These are phyloP conservation scores for Aurelia sp. DNA, from an alignment of 30 jellyfish, hydroid and myxozoan species.

Conservation along the genomic window DNA sequence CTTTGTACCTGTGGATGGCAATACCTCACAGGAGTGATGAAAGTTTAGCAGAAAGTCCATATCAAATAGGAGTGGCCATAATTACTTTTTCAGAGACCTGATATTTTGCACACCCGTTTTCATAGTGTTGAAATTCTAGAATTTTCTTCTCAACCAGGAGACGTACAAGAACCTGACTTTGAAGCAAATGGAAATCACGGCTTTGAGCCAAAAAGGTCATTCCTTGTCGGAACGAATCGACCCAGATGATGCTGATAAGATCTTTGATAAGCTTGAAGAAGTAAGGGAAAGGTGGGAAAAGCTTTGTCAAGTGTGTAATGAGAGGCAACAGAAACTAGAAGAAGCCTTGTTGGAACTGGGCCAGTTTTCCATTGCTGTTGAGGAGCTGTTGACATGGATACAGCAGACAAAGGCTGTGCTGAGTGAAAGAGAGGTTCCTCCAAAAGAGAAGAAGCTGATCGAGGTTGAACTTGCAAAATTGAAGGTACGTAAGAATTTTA, in stretches of 20 bases:
- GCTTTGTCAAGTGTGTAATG: slow-evolving; percentile 66
- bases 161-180: slow-evolving; percentile 69
- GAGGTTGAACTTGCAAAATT: slow-evolving; percentile 91
- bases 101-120: too few species aligned
- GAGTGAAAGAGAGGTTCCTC: slow-evolving; percentile 72
- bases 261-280: slow-evolving; percentile 69
- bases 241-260: slow-evolving; percentile 82
- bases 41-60: too few species aligned
- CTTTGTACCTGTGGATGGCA: too few species aligned
- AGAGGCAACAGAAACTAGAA: slow-evolving; percentile 84
- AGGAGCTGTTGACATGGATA: slow-evolving; percentile 91
- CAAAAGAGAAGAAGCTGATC: slow-evolving; percentile 85
- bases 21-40: too few species aligned
- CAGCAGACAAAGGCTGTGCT: slow-evolving; percentile 73
- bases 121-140: not conserved
- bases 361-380: slow-evolving; percentile 89
- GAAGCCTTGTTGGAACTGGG: slow-evolving; percentile 93
- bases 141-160: slow-evolving; percentile 26
- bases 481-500: slow-evolving; percentile 35
- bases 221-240: slow-evolving; percentile 77
- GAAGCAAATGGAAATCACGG: slow-evolving; percentile 83
- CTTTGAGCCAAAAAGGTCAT: slow-evolving; percentile 85
- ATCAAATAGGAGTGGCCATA: too few species aligned
- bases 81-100: too few species aligned
- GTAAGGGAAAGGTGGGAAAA: slow-evolving; percentile 90